Base-by-base conservation (phyloP, 2,888 invertebrate species). In the Heliconius charithonia region DNA sequence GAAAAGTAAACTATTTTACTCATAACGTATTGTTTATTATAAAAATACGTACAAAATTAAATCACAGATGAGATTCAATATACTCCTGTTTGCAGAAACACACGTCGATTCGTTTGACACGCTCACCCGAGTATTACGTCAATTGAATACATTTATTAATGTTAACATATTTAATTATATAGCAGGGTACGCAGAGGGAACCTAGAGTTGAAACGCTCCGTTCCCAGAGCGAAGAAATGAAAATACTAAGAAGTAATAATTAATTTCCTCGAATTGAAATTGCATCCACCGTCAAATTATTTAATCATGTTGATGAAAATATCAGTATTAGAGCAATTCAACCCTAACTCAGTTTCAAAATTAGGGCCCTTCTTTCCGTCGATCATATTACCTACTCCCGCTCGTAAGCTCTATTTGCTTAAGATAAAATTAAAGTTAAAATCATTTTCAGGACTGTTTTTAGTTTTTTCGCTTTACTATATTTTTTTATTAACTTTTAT, bases 321-420 rank as follows among this genome's bases (percentile, higher is more conserved):
- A 72, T 37, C n/a, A 32, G 25, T 37, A 72, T 37, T 32, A 56
- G 32, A 37, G 37, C 29, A 45, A 56, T 37, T 25, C 56, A 72
- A 59, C 72, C 72, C 72, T 72, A 72, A 72, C 45, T 45, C 59
- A 72, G 37, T 72, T 72, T 72, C 32, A 25, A 72, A 72, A 72
- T 72, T 72, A 72, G 59, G 72, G n/a, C 72, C 72, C 59, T 72
- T 72, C 72, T 72, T 72, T 72, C 72, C 72, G 59, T 72, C 72
- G 29, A 72, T 72, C 59, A 59, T 72, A 59, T 72, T 72, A 29
- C 29, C 29, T 29, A 72, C 72, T 59, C 37, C 72, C 37, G 59
- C n/a, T 72, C 72, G 72, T 72, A 56, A 72, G 59, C 72, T 72
- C 72, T 72, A 72, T 72, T 72, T 72, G 72, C 72, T 72, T 72